These are phyloP conservation scores for Drymonia ruficornis DNA, from an alignment of 2,888 invertebrate genomes.

Conservation along the genomic window DNA sequence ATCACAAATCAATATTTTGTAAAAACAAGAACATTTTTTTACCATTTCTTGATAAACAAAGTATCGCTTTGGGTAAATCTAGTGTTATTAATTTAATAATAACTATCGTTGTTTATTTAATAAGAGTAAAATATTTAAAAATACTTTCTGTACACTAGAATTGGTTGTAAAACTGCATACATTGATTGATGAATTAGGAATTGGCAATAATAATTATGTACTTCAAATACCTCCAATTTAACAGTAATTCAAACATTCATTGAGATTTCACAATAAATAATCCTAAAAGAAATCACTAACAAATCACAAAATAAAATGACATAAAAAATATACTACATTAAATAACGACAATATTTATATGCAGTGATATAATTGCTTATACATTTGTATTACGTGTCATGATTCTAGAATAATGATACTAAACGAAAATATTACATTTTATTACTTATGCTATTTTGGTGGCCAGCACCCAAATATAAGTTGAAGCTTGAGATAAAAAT, in stretches of 20 bases:
- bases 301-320: slow-evolving; percentile 28
- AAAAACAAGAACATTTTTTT: neutral
- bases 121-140: too few species aligned
- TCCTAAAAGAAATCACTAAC: slow-evolving; percentile 22
- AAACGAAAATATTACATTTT: slow-evolving; percentile 27
- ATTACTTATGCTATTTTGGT: slow-evolving; percentile 40
- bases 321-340: slow-evolving; percentile 23
- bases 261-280: slow-evolving; percentile 28
- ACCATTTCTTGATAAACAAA: neutral
- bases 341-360: slow-evolving; percentile 13
- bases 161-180: too few species aligned
- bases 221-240: too few species aligned
- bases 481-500: neutral
- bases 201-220: too few species aligned
- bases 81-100: too few species aligned
- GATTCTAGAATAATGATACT: slow-evolving; percentile 20
- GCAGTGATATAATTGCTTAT: neutral
- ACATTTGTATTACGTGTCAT: slow-evolving; percentile 31
- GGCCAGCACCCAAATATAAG: slow-evolving; percentile 48
- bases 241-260: slow-evolving; percentile 15
- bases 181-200: too few species aligned
- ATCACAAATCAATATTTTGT: neutral
- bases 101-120: too few species aligned
- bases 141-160: too few species aligned
- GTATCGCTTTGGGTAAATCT: neutral